Conservation (phyloP, 2,888 invertebrate species). For the Dichetophora obliterata region DNA sequence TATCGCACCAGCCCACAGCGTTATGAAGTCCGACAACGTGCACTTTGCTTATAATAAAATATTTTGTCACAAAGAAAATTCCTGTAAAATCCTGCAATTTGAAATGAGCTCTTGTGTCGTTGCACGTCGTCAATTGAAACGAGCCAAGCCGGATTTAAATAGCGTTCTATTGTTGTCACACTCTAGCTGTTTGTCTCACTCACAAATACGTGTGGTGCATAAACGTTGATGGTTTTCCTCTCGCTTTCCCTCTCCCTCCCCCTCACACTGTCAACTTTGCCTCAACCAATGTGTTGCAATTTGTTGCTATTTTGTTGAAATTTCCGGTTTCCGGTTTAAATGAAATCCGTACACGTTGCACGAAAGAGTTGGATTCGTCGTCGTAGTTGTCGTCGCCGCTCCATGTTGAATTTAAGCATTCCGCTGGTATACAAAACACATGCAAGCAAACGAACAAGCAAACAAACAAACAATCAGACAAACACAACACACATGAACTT, state of each 20-base stretch:
- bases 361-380: slow-evolving; percentile 15
- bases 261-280: background rate
- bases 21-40: background rate
- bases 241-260: background rate
- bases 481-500: background rate
- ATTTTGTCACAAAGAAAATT: background rate
- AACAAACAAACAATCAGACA: background rate
- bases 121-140: background rate
- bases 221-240: background rate
- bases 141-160: slow-evolving; percentile 5
- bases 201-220: background rate
- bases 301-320: slow-evolving; percentile 33
- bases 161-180: background rate
- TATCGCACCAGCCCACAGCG: background rate
- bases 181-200: background rate
- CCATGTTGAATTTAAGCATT: slow-evolving; percentile 6
- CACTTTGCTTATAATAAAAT: background rate
- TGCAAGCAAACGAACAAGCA: background rate
- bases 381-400: background rate
- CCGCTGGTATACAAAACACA: background rate
- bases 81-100: slow-evolving; percentile 20
- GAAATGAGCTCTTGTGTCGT: slow-evolving; percentile 8
- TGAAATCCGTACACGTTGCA: slow-evolving; percentile 21
- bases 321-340: slow-evolving; percentile 32
- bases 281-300: slow-evolving; percentile 1